These are phyloP conservation scores for Caenorhabditis uteleia DNA, from an alignment of 2,888 invertebrate species.

Conservation along the genomic window DNA sequence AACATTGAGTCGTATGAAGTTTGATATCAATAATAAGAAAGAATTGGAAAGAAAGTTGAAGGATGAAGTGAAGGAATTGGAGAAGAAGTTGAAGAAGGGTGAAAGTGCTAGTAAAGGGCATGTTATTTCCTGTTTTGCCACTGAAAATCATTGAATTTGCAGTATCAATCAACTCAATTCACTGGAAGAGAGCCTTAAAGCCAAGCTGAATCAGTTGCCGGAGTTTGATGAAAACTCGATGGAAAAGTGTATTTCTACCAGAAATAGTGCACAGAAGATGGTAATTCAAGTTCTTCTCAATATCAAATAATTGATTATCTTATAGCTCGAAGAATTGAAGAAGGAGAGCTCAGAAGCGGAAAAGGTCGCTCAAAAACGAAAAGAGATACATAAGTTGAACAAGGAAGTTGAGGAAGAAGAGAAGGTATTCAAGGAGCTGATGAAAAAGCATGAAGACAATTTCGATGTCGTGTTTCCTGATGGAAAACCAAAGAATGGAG, in stretches of 20 bases:
- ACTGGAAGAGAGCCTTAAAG: conserved; percentile 12
- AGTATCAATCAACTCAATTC: conserved; percentile 1
- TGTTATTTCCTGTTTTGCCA: not conserved
- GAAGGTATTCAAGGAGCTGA: conserved; percentile 8
- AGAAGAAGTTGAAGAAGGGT: conserved; percentile 15
- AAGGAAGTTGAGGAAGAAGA: not conserved
- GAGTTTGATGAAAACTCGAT: conserved; percentile 20
- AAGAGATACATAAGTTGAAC: conserved; percentile 12
- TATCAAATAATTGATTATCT: not conserved
- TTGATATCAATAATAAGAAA: not conserved
- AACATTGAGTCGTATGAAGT: no score
- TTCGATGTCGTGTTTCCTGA: conserved; percentile 20
- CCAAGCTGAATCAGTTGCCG: conserved; percentile 9
- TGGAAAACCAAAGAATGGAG: not conserved
- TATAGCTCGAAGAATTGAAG: conserved; percentile 18
- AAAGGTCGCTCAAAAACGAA: conserved; percentile 22
- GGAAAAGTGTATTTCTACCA: not conserved
- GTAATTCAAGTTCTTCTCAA: no score
- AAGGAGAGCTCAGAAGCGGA: conserved; percentile 19
- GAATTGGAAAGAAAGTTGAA: not conserved
- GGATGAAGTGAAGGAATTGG: conserved; percentile 1
- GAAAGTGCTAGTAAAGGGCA: conserved; percentile 8
- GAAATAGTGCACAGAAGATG: conserved; percentile 12
- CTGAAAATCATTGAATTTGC: conserved; percentile 2
- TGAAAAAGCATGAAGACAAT: conserved; percentile 25